Evolutionary conservation across 1,140 invertebrate genomes (phyloP).

Genomic region (Stegodyphus dumicola): DNA sequence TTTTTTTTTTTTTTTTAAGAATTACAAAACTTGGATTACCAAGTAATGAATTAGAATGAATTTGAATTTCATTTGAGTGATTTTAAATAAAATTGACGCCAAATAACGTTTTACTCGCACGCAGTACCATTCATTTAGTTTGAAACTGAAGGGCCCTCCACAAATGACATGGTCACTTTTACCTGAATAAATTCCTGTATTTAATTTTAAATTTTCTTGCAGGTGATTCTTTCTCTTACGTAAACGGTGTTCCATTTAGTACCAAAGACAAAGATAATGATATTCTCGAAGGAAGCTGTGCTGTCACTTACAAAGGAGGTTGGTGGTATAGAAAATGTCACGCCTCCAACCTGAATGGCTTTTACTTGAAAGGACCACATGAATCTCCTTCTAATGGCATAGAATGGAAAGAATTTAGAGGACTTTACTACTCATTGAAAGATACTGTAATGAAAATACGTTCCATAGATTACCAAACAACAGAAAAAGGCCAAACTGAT

Average conservation of each 20-base stretch:
- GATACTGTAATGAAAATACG: conserved; percentile 58
- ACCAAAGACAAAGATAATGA: conserved; percentile 63
- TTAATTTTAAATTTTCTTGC: too few species aligned
- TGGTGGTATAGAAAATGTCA: conserved; percentile 65
- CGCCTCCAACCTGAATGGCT: conserved; percentile 63
- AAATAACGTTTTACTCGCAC: too few species aligned
- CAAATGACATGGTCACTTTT: too few species aligned
- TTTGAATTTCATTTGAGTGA: too few species aligned
- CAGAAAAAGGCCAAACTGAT: not conserved
- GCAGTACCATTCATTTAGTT: too few species aligned
- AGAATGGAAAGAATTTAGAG: conserved; percentile 55
- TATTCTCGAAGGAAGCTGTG: conserved; percentile 46
- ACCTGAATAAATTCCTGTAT: too few species aligned
- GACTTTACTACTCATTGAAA: conserved; percentile 60
- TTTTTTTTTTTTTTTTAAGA: too few species aligned
- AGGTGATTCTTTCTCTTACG: not conserved
- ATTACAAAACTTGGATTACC: too few species aligned
- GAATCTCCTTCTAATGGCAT: conserved; percentile 54
- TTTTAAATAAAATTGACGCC: too few species aligned
- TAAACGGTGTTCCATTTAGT: conserved; percentile 48
- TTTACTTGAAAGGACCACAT: conserved; percentile 39
- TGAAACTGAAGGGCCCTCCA: too few species aligned
- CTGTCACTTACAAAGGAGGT: conserved; percentile 60
- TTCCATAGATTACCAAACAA: not conserved
- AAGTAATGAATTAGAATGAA: too few species aligned